Conservation (phyloP, 2,888 invertebrate species). For the Buathra laborator region DNA sequence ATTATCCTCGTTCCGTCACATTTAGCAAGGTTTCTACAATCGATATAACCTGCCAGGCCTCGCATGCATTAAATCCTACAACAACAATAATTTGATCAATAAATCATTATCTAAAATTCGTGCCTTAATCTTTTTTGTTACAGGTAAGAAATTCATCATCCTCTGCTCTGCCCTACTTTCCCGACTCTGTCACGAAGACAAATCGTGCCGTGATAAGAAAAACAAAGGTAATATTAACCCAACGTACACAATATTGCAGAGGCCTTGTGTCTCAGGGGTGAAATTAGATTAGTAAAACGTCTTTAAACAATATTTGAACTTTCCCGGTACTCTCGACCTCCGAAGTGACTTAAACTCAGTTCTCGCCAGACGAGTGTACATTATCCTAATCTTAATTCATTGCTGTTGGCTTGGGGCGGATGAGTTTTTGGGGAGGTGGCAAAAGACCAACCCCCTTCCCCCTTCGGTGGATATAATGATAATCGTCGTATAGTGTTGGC, state of each 20-base stretch:
- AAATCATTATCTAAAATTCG: not conserved
- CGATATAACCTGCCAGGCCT: not conserved
- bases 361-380: conserved; percentile 67
- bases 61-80: not conserved
- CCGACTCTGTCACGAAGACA: conserved; percentile 42
- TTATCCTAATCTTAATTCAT: conserved; percentile 83
- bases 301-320: conserved; percentile 60
- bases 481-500: conserved; percentile 40
- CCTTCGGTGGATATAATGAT: conserved; percentile 44
- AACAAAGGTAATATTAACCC: not conserved
- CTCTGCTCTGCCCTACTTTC: conserved; percentile 8
- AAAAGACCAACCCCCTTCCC: not conserved
- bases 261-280: not conserved
- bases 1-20: conserved; percentile 45
- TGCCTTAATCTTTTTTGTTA: conserved; percentile 63
- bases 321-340: not conserved
- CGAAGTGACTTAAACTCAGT: conserved; percentile 19
- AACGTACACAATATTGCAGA: not conserved
- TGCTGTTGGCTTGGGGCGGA: conserved; percentile 61
- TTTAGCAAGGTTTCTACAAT: not conserved
- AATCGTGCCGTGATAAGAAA: conserved; percentile 20
- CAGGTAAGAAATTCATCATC: conserved; percentile 66
- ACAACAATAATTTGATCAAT: conserved; percentile 1
- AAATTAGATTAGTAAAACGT: conserved; percentile 16
- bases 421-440: conserved; percentile 35